Evolutionary conservation across 2,888 invertebrate genomes (phyloP), one percentile per base, ranked within the genome.

Genomic region (Drosophila formosana): DNA sequence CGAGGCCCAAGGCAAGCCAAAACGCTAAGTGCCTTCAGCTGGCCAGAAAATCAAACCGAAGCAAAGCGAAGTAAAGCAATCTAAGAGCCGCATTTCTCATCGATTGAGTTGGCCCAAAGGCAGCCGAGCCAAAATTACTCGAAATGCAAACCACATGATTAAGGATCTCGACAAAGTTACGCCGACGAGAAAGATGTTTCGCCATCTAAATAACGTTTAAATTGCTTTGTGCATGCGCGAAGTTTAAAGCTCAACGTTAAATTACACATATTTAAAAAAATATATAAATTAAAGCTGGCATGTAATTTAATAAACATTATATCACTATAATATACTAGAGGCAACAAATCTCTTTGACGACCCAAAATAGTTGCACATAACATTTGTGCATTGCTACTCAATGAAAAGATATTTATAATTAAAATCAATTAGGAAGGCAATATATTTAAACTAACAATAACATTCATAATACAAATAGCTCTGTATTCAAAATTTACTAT

Each of bases 1-100:
- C 57, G 51, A 49, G 56, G 41, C 67, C 60, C 50, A 75, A 64
- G 67, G 68, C 65, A 53, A 43, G 60, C 51, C 65, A 62, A 64
- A 49, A 37, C 37, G 46, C 47, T 45, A 34, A 60, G 7, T 43
- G 25, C 68, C 52, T 52, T 51, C 43, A 50, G 53, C 47, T 57
- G 51, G 43, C 23, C 13, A 51, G 39, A 18, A 41, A 37, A n/a
- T 5, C 11, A 34, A 53, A 45, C 11, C 53, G 4, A 37, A 18
- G 18, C 39, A 26, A 34, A 18, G 9, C 47, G n/a, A 37, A 11
- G n/a, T n/a, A 37, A 55, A 46, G 11, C 53, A 45, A 47, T 32
- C 45, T 50, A 49, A 25, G 4, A 47, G 30, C 37, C 39, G 13
- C 34, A 37, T 52, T 57, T 61, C 9, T 41, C 43, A 37, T 23